Evolutionary conservation across 92 coral and sea anemone species (phyloP).

Genomic region (Paragorgia papillata): DNA sequence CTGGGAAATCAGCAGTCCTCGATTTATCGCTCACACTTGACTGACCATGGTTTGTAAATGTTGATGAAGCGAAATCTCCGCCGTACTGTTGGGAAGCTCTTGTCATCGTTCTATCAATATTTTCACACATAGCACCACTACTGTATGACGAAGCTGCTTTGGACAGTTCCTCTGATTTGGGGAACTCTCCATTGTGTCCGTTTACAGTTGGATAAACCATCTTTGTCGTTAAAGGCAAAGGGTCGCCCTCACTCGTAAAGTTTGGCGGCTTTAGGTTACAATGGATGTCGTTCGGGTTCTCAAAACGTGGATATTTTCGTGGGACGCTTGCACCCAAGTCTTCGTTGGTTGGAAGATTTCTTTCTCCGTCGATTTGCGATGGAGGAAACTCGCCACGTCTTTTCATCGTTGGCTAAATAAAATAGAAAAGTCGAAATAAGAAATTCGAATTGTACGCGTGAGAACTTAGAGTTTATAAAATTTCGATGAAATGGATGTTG

Average conservation of each 20-base stretch:
- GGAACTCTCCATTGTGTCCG: constrained; percentile 17
- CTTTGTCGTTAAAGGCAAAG: not conserved
- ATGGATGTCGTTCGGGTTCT: constrained; percentile 29
- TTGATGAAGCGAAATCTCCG: constrained; percentile 27
- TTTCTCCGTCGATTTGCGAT: constrained; percentile 21
- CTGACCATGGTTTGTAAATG: constrained; percentile 38
- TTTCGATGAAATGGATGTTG: constrained; percentile 12
- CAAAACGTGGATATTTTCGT: constrained; percentile 43
- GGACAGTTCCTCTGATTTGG: constrained; percentile 25
- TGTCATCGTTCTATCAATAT: constrained; percentile 18
- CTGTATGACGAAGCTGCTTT: constrained; percentile 20
- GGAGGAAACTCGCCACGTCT: constrained; percentile 14
- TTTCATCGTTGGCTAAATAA: constrained; percentile 20
- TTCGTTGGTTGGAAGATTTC: constrained; percentile 3
- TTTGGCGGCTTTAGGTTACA: constrained; percentile 22
- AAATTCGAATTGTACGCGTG: constrained; percentile 9
- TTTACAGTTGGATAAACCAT: not conserved
- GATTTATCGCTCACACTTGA: constrained; percentile 42
- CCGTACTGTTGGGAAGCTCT: constrained; percentile 25
- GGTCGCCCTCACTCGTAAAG: not conserved
- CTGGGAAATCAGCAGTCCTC: constrained; percentile 33
- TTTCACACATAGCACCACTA: constrained; percentile 31
- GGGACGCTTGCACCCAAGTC: constrained; percentile 10
- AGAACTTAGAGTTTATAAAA: not conserved
- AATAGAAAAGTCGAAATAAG: not conserved